A percentile compares a stretch with the other conserved stretches of the same genome.
Evolutionary conservation across 30 jellyfish, hydroid and myxozoan genomes (phyloP).

Genomic region (Pseudorhiza aurosa): DNA sequence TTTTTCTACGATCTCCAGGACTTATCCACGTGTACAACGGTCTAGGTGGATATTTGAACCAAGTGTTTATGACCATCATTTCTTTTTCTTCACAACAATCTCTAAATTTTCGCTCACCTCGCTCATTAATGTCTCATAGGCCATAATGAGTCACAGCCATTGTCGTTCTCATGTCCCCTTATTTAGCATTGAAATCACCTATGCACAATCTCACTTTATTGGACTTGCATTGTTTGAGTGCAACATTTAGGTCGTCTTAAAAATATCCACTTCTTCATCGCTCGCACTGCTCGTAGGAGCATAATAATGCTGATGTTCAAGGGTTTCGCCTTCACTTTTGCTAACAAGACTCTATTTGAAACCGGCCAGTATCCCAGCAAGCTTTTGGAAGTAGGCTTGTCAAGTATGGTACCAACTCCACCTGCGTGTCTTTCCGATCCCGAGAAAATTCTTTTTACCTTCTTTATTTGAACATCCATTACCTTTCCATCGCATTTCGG

Average conservation of each 20-base stretch:
- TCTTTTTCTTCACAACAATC: too few species aligned
- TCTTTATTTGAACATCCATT: not conserved
- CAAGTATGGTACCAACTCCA: conserved; percentile 36
- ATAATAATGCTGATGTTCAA: conserved; percentile 17
- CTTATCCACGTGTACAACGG: conserved; percentile 34
- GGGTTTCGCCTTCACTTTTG: not conserved
- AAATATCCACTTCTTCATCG: conserved; percentile 25
- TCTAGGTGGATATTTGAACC: conserved; percentile 30
- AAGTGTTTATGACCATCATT: too few species aligned
- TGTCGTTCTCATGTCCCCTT: too few species aligned
- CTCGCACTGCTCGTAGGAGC: conserved; percentile 29
- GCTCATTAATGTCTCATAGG: too few species aligned
- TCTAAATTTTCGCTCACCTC: too few species aligned
- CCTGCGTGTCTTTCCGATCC: conserved; percentile 21
- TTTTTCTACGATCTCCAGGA: not conserved
- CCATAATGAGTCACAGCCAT: too few species aligned
- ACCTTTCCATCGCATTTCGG: conserved; percentile 20
- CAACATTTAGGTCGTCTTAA: too few species aligned
- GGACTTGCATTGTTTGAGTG: too few species aligned
- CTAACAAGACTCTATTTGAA: not conserved
- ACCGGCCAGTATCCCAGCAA: conserved; percentile 12
- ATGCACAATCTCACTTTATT: too few species aligned
- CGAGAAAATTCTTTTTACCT: not conserved
- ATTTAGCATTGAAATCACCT: too few species aligned
- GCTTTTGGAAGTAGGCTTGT: not conserved